Evolutionary conservation across 2,888 invertebrate genomes (phyloP), one percentile per base, ranked within the genome.

Genomic region (Parnassius mnemosyne): DNA sequence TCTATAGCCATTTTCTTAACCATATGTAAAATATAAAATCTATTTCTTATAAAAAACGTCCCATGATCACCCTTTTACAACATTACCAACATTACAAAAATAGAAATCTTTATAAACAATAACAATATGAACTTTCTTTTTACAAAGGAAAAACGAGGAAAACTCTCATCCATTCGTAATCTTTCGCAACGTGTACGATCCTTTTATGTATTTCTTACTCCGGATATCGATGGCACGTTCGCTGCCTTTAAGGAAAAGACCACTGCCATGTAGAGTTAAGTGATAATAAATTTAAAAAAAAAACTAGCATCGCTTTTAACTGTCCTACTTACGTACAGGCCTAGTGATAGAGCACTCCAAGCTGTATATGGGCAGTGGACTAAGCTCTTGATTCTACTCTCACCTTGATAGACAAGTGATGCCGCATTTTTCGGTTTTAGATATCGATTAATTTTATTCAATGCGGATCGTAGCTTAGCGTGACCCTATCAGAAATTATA

Each of bases 271-370:
- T 44, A 55, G 9, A 46, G 63, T 10, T 7, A 20, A 47, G 54
- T 3, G 47, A 51, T 59, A 25, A 63, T 63, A 50, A 61, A 53
- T 58, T 44, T 5, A 25, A 16, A 55, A 43, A 47, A 63, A 58
- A 63, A 63, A 63, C 41, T 44, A 16, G 47, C 54, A 55, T 59
- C 44, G 49, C 55, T 52, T 59, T 59, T 59, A 63, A 51, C 52
- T 63, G 63, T 20, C 63, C 63, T 20, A 63, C 59, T 59, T 59
- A 52, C 63, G 58, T 44, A 54, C 58, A 63, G 59, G 59, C 55
- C 58, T 46, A 63, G 54, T 59, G 51, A 13, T 52, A 44, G 54
- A 57, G 51, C n/a, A 16, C 50, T 61, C 51, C 46, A 10, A 11
- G 41, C 63, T 51, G 44, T 59, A 59, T 59, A 63, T 63, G 59